phyloP scores from a whole-genome alignment of 2,797 vertebrate genomes.

The Clarias fuscus region DNA sequence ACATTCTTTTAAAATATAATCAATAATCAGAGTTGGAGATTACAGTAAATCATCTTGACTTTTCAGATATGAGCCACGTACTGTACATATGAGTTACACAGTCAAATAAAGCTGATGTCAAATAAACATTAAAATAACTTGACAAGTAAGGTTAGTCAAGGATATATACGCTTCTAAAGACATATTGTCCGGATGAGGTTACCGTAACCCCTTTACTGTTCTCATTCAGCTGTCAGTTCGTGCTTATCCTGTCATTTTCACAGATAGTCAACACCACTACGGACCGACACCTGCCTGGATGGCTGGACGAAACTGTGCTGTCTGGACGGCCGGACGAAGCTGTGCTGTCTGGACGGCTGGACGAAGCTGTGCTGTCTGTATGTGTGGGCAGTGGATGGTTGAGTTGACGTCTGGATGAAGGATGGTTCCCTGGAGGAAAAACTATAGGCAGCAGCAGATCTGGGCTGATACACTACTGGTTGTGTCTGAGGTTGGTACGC shows the following conservation, averaged over 20 bases:
- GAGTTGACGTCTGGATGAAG: conserved; percentile 58
- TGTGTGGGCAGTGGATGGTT: conserved; percentile 48
- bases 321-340: conserved; percentile 42
- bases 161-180: neutral
- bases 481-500: conserved; percentile 64
- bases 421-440: conserved; percentile 54
- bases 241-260: conserved; percentile 54
- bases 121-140: neutral
- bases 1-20: neutral
- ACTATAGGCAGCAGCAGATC: conserved; percentile 39
- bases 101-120: neutral
- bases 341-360: conserved; percentile 49
- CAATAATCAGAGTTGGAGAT: neutral
- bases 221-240: neutral
- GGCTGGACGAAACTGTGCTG: conserved; percentile 59
- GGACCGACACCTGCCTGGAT: conserved; percentile 64
- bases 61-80: neutral
- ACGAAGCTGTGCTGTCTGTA: conserved; percentile 50
- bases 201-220: neutral
- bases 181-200: too few relatives aligned
- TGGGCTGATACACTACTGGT: conserved; percentile 35
- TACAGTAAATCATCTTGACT: too few relatives aligned
- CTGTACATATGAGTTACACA: neutral
- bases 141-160: neutral
- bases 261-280: conserved; percentile 73